A percentile compares a stretch with the other conserved stretches of the same genome.
Conservation (phyloP, 92 coral and sea anemone species). For the Porites rus region DNA sequence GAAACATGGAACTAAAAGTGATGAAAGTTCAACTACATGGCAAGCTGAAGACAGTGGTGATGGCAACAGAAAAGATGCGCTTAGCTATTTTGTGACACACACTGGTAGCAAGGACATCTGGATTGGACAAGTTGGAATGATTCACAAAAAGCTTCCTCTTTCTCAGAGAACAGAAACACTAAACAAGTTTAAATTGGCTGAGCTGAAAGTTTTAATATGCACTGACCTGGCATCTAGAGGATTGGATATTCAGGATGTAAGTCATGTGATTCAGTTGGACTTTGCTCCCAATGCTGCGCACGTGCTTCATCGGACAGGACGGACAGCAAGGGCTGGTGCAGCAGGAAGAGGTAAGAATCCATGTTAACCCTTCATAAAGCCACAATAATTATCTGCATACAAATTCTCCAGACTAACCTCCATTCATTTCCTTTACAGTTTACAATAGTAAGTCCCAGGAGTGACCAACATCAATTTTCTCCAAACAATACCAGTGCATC, state of each 20-base stretch:
- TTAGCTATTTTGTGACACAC: slow-evolving; percentile 1
- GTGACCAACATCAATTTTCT: too few species aligned
- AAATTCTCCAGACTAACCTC: too few species aligned
- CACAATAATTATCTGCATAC: background rate
- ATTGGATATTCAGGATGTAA: slow-evolving; percentile 86
- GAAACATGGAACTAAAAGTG: slow-evolving; percentile 31
- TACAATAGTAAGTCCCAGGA: too few species aligned
- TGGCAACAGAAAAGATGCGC: background rate
- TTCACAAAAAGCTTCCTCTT: slow-evolving; percentile 78
- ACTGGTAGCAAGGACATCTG: slow-evolving; percentile 58
- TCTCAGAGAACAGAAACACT: slow-evolving; percentile 69
- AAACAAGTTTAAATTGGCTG: slow-evolving; percentile 68
- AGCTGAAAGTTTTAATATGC: slow-evolving; percentile 79
- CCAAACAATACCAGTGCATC: too few species aligned
- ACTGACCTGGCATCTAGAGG: slow-evolving; percentile 98
- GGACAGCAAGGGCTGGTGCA: slow-evolving; percentile 96
- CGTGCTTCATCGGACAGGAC: slow-evolving; percentile 91
- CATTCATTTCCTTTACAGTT: too few species aligned
- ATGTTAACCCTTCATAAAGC: background rate
- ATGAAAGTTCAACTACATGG: slow-evolving; percentile 3
- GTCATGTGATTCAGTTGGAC: slow-evolving; percentile 97
- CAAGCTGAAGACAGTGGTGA: background rate
- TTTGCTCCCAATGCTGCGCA: slow-evolving; percentile 90
- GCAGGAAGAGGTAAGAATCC: slow-evolving; percentile 77
- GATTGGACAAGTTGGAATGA: slow-evolving; percentile 65